phyloP scores from a whole-genome alignment of 2,797 vertebrate genomes.

The Diplodus sargus region DNA sequence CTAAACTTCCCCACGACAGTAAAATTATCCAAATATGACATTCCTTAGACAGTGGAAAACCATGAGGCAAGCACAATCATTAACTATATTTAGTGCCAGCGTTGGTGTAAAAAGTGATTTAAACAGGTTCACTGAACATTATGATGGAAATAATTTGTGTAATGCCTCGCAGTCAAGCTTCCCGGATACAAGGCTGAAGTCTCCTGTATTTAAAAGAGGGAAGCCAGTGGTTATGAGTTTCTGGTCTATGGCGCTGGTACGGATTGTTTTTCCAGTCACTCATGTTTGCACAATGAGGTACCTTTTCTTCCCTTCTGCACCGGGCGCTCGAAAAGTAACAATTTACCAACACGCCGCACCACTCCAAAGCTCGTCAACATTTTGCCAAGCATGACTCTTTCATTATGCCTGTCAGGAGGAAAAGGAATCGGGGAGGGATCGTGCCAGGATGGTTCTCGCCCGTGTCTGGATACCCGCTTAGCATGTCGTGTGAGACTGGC shows the following conservation, averaged over 20 bases:
- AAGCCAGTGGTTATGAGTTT: conserved; percentile 50
- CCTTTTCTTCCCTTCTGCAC: conserved; percentile 50
- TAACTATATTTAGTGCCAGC: conserved; percentile 17
- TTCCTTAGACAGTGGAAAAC: conserved; percentile 22
- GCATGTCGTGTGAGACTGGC: conserved; percentile 34
- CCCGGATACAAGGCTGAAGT: conserved; percentile 37
- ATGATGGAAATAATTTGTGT: conserved; percentile 57
- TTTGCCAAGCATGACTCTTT: conserved; percentile 59
- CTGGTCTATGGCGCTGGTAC: conserved; percentile 40
- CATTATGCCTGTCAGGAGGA: conserved; percentile 50
- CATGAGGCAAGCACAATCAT: conserved; percentile 14
- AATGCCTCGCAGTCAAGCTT: conserved; percentile 46
- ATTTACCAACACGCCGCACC: conserved; percentile 60
- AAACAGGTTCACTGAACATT: conserved; percentile 42
- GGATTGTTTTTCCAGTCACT: conserved; percentile 69
- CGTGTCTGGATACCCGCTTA: conserved; percentile 41
- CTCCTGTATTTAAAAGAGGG: conserved; percentile 46
- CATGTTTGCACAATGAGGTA: conserved; percentile 59
- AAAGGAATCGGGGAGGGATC: conserved; percentile 45
- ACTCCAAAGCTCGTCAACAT: conserved; percentile 51
- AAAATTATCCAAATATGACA: conserved; percentile 23
- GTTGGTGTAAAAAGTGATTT: conserved; percentile 32
- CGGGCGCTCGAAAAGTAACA: conserved; percentile 43
- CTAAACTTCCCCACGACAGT: not conserved
- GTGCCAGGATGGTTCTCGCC: conserved; percentile 53